Evolutionary conservation across 2,888 invertebrate genomes (phyloP), one percentile per base, ranked within the genome.

Genomic region (Chaetogeoica ovagalla): DNA sequence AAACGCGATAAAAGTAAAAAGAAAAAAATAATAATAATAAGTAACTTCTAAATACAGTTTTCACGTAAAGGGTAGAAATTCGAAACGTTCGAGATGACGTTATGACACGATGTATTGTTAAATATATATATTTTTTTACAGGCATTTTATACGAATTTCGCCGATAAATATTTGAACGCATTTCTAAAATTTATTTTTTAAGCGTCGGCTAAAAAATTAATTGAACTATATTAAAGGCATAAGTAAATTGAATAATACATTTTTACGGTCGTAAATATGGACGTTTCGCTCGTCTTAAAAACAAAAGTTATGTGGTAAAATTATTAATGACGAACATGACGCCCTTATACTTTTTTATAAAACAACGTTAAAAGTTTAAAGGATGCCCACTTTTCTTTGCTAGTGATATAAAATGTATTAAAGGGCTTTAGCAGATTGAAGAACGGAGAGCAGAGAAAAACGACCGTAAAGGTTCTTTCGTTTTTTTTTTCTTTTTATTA

Each of bases 351-450:
- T 52, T 55, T 30, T 48, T 39, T 68, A 59, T 59, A 76, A 76
- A 68, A 76, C 66, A 68, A 76, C 68, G 59, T 59, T 59, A 76
- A 76, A 76, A 68, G 23, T 68, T 21, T 43, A 76, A 66, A 68
- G 8, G 59, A 68, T 48, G n/a, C 59, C 43, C 43, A 57, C 39
- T 71, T 57, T 60, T 71, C 23, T 79, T 57, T 63, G 55, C 30
- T 1, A 71, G 57, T 63, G 43, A 63, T 79, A 63, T 79, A 79
- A 79, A 63, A 79, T 70, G 70, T 62, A 77, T 79, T 63, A 57
- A 70, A 63, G 52, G 66, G 63, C 62, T 70, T 70, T 55, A 62
- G 70, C 71, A 63, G 77, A 70, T 77, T 62, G 77, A 69, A 77
- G 77, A 69, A 77, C 11, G 30, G 30, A 43, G 9, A 9, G 43